A percentile compares a stretch with the other conserved stretches of the same genome.
These are phyloP conservation scores for Metellina segmentata DNA, from an alignment of 2,888 invertebrate species.

Conservation along the genomic window DNA sequence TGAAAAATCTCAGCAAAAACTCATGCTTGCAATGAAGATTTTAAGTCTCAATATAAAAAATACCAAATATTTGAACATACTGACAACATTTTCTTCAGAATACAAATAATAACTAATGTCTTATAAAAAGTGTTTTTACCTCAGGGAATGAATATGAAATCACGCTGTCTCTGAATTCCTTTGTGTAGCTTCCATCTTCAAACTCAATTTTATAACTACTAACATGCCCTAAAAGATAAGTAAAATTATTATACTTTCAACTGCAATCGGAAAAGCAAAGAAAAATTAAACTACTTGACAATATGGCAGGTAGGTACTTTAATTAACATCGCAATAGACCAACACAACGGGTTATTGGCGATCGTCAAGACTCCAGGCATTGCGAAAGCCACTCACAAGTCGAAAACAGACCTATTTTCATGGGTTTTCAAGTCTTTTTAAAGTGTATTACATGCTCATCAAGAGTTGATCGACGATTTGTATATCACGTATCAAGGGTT, in stretches of 20 bases:
- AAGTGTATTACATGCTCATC: too few species aligned
- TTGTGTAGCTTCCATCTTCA: conserved; percentile 30
- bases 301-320: too few species aligned
- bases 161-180: conserved; percentile 9
- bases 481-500: too few species aligned
- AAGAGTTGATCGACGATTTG: too few species aligned
- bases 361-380: too few species aligned
- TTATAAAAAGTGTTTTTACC: conserved; percentile 28
- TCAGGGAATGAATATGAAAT: conserved; percentile 52
- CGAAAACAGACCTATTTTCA: too few species aligned
- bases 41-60: background rate
- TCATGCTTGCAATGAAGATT: background rate
- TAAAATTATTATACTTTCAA: background rate
- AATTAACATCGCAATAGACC: too few species aligned
- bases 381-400: too few species aligned
- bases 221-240: conserved; percentile 48
- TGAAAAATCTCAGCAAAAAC: background rate
- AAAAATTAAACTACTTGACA: too few species aligned
- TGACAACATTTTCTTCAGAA: background rate
- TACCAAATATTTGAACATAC: background rate
- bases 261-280: background rate
- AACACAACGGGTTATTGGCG: too few species aligned
- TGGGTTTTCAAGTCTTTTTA: too few species aligned
- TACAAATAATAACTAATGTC: background rate
- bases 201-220: conserved; percentile 47